Evolutionary conservation across 2,888 invertebrate species (phyloP), one percentile per base, ranked within the genome.

Genomic region (Crocallis elinguaria): DNA sequence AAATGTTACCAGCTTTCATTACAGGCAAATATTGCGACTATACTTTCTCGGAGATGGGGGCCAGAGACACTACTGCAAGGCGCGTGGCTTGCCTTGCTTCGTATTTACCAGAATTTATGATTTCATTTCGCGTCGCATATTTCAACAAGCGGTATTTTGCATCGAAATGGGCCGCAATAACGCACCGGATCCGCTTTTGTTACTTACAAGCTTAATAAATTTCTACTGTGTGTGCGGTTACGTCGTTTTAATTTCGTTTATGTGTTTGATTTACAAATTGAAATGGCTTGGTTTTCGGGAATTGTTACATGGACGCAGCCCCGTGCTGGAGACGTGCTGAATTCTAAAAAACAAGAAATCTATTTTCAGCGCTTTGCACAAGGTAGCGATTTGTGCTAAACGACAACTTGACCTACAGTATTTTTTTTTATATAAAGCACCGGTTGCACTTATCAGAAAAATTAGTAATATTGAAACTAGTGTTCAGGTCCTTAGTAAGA

Each of bases 61-160:
- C 60, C 56, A 60, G 61, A 66, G 67, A 67, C 65, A 62, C 62
- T 62, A 66, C 64, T 60, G 64, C 67, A 67, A 67, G 67, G 69
- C 71, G 71, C 76, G 61, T 48, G 60, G 70, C 69, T 69, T 64
- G 67, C 67, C 68, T 67, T 75, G 75, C 65, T 67, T 71, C 73
- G 70, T 82, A 79, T 84, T 85, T 79, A 80, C 79, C 62, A 67
- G 71, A 85, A 88, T 88, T 88, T 88, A 88, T 86, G 84, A 83
- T 86, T 88, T 88, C 85, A 88, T 88, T 87, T 88, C 79, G 82
- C 77, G 77, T 82, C 82, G 81, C 86, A 83, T 87, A 86, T 85
- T 84, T 87, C 84, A 85, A 73, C 66, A 73, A 75, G 74, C 83
- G 77, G 72, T 75, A 77, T 77, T 82, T 81, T 80, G 79, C 79